A percentile compares a stretch with the other conserved stretches of the same genome.
Evolutionary conservation across 1,140 invertebrate species (phyloP).

Genomic region (Nasonia giraulti): DNA sequence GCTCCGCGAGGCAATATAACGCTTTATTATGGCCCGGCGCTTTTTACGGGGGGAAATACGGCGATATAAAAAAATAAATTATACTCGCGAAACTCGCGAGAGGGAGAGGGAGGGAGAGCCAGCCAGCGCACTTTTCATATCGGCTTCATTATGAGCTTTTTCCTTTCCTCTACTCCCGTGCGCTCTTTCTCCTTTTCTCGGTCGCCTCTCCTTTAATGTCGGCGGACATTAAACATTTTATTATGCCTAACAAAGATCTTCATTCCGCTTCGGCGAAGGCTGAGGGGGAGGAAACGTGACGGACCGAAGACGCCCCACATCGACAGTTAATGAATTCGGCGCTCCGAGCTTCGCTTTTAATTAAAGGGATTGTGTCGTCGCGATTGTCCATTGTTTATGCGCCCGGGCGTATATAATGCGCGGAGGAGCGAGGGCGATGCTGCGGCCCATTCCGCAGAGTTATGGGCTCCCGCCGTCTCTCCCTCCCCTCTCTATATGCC

Average conservation of each 20-base stretch:
- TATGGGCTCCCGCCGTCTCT: neutral
- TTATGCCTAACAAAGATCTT: constrained; percentile 61
- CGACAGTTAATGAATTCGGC: constrained; percentile 8
- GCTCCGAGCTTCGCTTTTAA: constrained; percentile 1
- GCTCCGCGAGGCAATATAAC: constrained; percentile 65
- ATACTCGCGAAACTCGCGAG: constrained; percentile 57
- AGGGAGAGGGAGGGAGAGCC: constrained; percentile 48
- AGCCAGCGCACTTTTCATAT: constrained; percentile 68
- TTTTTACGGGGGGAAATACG: constrained; percentile 68
- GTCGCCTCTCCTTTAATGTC: constrained; percentile 61
- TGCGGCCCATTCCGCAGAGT: neutral
- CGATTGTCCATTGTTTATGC: constrained; percentile 13
- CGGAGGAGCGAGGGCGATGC: neutral
- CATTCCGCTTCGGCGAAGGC: constrained; percentile 54
- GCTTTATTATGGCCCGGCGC: constrained; percentile 71
- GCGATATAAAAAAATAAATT: constrained; percentile 68
- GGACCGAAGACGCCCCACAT: constrained; percentile 42
- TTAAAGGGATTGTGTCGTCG: neutral
- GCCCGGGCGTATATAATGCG: neutral
- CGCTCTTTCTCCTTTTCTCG: constrained; percentile 30
- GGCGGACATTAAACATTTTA: constrained; percentile 69
- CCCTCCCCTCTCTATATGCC: neutral
- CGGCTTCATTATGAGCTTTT: constrained; percentile 70
- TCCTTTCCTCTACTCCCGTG: constrained; percentile 53
- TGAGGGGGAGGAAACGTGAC: constrained; percentile 54